Base-by-base conservation (phyloP, 2,888 invertebrate species). In the Galerucella pusilla region DNA sequence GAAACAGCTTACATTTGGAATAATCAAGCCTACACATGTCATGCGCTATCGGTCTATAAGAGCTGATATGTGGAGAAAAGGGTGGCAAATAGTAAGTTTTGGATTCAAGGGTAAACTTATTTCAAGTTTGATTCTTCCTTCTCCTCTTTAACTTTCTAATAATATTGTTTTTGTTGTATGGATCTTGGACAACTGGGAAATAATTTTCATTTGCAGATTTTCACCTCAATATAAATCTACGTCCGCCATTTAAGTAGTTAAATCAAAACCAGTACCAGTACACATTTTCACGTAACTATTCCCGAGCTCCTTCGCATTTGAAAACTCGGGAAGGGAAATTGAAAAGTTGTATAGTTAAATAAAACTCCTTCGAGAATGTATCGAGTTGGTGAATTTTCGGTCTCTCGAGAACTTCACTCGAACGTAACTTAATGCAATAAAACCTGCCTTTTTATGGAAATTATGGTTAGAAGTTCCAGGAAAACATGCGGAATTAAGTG, bases 341-440 rank as follows among this genome's bases (percentile, higher is more conserved):
- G 85, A 85, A 85, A 85, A 85, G 84, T 85, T 85, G 85, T 85
- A 85, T 83, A 83, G 83, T 85, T 85, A 85, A 85, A 84, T 85
- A 85, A 85, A 83, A 84, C 80, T 84, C 80, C 82, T 54, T 72
- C 57, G 68, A 63, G 68, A 68, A 68, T 69, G 77, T 80, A 81
- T 81, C 78, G 80, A 81, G 79, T 79, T 71, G 75, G 78, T 78
- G 80, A 80, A 81, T 82, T 81, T 80, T 78, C 73, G 61, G 75
- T 81, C 81, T 82, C 82, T 76, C 52, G 63, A 73, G 83, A 80
- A 80, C 79, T 79, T 77, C 77, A 78, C 79, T 80, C 81, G 80
- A 78, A 79, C 79, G 80, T 76, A 78, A 78, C 79, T 80, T 82
- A 84, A 83, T 83, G 83, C 80, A 83, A 82, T 84, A 83, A 84